A percentile compares a stretch with the other conserved stretches of the same genome.
Evolutionary conservation across 1,140 invertebrate genomes (phyloP).

Genomic region (Parapsyche elsis): DNA sequence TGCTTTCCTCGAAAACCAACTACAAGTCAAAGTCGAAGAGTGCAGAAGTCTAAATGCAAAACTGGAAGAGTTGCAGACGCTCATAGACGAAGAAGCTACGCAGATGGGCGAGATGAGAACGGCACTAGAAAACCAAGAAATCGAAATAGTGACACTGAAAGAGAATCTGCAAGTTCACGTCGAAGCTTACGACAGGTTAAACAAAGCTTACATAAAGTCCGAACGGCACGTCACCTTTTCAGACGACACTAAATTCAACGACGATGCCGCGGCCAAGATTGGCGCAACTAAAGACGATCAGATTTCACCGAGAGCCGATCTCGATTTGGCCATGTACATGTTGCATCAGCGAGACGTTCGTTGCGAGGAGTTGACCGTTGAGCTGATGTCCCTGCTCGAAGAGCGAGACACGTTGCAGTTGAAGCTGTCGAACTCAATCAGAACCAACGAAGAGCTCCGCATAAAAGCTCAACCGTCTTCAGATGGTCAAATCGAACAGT

Average conservation of each 20-base stretch:
- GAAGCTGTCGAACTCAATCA: conserved; percentile 80
- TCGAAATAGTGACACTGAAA: conserved; percentile 75
- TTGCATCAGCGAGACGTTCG: conserved; percentile 87
- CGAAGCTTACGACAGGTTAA: conserved; percentile 67
- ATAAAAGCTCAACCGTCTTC: conserved; percentile 4
- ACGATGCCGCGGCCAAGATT: conserved; percentile 31
- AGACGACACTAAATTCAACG: conserved; percentile 58
- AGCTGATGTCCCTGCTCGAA: conserved; percentile 84
- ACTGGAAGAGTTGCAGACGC: conserved; percentile 67
- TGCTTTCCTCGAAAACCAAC: conserved; percentile 59
- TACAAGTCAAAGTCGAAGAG: conserved; percentile 65
- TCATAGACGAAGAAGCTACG: conserved; percentile 68
- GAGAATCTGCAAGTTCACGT: conserved; percentile 71
- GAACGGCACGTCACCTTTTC: conserved; percentile 62
- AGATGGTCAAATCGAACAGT: not conserved
- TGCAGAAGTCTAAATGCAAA: conserved; percentile 64
- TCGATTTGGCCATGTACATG: conserved; percentile 86
- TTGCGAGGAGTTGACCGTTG: conserved; percentile 88
- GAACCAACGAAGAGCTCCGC: conserved; percentile 75
- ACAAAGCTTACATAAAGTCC: conserved; percentile 14
- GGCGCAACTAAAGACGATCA: conserved; percentile 57
- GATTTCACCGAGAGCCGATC: conserved; percentile 70
- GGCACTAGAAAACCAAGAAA: conserved; percentile 73
- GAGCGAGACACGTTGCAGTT: conserved; percentile 87
- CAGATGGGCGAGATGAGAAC: conserved; percentile 67